Conservation (phyloP, 2,888 invertebrate genomes). For the Yponomeuta plumbellus region DNA sequence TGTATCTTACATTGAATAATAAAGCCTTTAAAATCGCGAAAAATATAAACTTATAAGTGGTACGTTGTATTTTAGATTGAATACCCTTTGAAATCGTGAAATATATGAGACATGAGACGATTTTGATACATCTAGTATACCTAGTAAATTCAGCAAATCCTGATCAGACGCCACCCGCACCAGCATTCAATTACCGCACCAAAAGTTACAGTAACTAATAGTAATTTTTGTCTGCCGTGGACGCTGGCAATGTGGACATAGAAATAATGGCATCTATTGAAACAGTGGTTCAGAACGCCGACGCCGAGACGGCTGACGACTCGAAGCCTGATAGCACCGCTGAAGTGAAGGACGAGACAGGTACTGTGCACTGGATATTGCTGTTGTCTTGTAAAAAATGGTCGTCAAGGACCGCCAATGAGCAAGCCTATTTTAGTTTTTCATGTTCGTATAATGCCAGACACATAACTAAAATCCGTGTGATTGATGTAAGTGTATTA, state of each 20-base stretch:
- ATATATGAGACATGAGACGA: too few species aligned
- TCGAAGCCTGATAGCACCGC: conserved; percentile 80
- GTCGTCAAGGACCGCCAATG: background rate
- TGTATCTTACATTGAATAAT: too few species aligned
- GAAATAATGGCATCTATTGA: conserved; percentile 91
- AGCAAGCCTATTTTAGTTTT: background rate
- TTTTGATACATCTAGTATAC: too few species aligned
- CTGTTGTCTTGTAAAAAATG: background rate
- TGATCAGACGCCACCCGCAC: background rate
- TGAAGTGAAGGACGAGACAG: conserved; percentile 82
- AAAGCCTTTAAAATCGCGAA: too few species aligned
- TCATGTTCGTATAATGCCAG: too few species aligned
- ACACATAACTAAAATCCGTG: too few species aligned
- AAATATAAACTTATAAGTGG: too few species aligned
- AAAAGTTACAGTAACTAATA: conserved; percentile 9
- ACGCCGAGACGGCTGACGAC: conserved; percentile 79
- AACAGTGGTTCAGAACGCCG: conserved; percentile 87
- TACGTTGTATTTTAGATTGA: too few species aligned
- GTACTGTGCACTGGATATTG: conserved; percentile 33
- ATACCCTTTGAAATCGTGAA: too few species aligned
- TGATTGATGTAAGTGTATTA: too few species aligned
- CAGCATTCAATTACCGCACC: background rate
- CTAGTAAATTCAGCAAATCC: too few species aligned
- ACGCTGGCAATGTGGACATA: conserved; percentile 68
- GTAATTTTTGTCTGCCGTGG: conserved; percentile 25